Evolutionary conservation across 1,140 invertebrate species (phyloP), one percentile per base, ranked within the genome.

Genomic region (Marisa cornuarietis): DNA sequence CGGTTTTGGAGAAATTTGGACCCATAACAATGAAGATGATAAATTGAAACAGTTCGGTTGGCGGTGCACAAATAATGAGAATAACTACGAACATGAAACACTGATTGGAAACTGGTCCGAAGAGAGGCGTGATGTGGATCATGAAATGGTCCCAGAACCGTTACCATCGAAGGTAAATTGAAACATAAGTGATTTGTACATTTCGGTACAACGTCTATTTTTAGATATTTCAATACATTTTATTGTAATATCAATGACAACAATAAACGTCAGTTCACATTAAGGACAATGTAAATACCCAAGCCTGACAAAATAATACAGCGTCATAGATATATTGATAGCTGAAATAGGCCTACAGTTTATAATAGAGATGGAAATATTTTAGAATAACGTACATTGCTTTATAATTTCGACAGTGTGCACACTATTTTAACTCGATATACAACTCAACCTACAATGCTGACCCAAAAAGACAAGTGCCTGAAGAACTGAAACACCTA

Each of bases 91-190:
- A 49, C 84, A 84, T 54, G 74, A 79, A 26, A 86, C 87, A 0
- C 74, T 89, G 52, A 82, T 89, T 65, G 87, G 87, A 65, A 89
- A 89, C 78, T 89, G 87, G 87, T 85, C 84, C 68, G 88, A 89
- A 78, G 83, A 89, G 71, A 77, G 83, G 78, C 87, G 84, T 68
- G 87, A 89, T 69, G 81, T 85, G 51, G 81, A 78, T 54, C 79
- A 84, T 62, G 62, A 69, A 54, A 84, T 81, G 75, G 63, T 83
- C 63, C 78, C 85, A 16, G 84, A 88, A 82, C 74, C 78, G 54
- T 78, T 88, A 18, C 88, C 88, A 26, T 88, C 87, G 22, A 85
- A 89, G 85, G 88, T 88, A 80, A 65, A 68, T 31, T 31, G 24
- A 54, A 72, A 26, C 14, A 52, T 76, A 63, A 22, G 51, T 6